These are phyloP conservation scores for Heterotilapia buettikoferi DNA, from an alignment of 2,113 vertebrate species.

Conservation along the genomic window DNA sequence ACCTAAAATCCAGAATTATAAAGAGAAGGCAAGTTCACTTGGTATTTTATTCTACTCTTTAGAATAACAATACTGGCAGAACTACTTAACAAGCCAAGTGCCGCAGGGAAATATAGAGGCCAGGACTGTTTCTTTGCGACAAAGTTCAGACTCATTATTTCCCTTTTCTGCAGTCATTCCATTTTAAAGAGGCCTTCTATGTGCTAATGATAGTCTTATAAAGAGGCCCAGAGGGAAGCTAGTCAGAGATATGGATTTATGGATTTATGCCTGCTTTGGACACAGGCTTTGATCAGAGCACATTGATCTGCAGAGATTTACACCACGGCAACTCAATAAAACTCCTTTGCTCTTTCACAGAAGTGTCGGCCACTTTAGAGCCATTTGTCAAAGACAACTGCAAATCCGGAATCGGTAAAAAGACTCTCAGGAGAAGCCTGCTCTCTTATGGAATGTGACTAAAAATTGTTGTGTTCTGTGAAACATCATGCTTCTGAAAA, in stretches of 20 bases:
- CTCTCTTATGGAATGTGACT: constrained; percentile 9
- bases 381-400: constrained; percentile 56
- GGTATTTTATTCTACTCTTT: constrained; percentile 34
- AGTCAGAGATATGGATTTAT: constrained; percentile 65
- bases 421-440: background rate
- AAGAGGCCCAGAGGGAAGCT: constrained; percentile 47
- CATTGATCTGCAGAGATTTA: constrained; percentile 72
- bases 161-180: constrained; percentile 40
- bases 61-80: constrained; percentile 34
- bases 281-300: constrained; percentile 66
- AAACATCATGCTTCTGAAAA: background rate
- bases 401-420: constrained; percentile 39
- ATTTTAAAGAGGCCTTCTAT: constrained; percentile 60
- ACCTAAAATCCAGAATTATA: background rate
- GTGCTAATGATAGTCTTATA: constrained; percentile 65
- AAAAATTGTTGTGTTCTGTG: background rate
- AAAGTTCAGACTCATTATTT: constrained; percentile 69
- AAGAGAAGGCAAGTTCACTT: constrained; percentile 8
- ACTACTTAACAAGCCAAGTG: constrained; percentile 46
- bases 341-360: constrained; percentile 29
- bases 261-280: constrained; percentile 59
- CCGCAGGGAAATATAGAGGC: constrained; percentile 34
- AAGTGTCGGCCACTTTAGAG: constrained; percentile 35
- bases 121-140: constrained; percentile 32
- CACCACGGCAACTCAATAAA: constrained; percentile 53